Percentiles rank a stretch among this genome's conserved stretches.
Evolutionary conservation across 2,888 invertebrate genomes (phyloP).

Genomic region (Xylota sylvarum): DNA sequence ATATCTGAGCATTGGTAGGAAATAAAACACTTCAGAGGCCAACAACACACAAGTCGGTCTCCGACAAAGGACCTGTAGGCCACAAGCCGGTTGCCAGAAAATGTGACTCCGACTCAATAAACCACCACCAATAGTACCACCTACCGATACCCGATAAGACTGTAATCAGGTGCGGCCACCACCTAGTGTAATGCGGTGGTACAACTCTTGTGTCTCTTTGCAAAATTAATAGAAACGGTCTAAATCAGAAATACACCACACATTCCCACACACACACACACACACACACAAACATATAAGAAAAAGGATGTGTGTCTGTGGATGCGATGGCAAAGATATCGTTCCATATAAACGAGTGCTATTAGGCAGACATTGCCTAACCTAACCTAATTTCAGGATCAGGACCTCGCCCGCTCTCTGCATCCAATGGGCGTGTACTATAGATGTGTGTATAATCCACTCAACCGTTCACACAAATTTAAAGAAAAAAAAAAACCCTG

Average conservation of each 20-base stretch:
- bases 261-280: constrained; percentile 33
- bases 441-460: constrained; percentile 68
- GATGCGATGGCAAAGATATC: constrained; percentile 23
- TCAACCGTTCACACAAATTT: constrained; percentile 66
- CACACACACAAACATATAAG: constrained; percentile 7
- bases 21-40: constrained; percentile 56
- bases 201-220: constrained; percentile 52
- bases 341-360: constrained; percentile 34
- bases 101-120: constrained; percentile 51
- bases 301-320: neutral
- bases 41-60: constrained; percentile 32
- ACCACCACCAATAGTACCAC: constrained; percentile 53
- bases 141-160: constrained; percentile 68
- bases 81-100: constrained; percentile 56
- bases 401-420: constrained; percentile 37
- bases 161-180: constrained; percentile 73
- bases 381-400: constrained; percentile 66
- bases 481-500: constrained; percentile 50
- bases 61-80: constrained; percentile 59
- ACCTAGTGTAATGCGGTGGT: constrained; percentile 64
- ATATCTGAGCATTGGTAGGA: constrained; percentile 10
- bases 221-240: constrained; percentile 72
- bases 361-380: constrained; percentile 50
- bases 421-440: constrained; percentile 29
- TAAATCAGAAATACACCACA: constrained; percentile 50